Evolutionary conservation across 1,140 invertebrate species (phyloP).

Genomic region (Zelostemma sp.): DNA sequence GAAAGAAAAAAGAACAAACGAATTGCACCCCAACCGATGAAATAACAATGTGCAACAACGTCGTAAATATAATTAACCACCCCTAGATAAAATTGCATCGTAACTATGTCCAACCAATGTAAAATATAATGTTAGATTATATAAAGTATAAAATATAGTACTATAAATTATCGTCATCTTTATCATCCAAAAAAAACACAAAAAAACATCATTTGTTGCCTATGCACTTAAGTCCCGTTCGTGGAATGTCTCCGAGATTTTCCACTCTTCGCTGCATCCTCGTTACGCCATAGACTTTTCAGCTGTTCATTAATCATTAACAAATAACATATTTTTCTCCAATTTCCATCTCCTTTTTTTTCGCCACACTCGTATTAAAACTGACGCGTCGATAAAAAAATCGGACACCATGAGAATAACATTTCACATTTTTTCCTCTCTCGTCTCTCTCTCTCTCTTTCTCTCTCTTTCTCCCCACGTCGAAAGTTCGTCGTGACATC

Average conservation of each 20-base stretch:
- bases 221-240: slow-evolving; percentile 69
- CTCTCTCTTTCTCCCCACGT: too few relatives aligned
- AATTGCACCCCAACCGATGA: slow-evolving; percentile 69
- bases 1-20: slow-evolving; percentile 59
- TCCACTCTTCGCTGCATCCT: slow-evolving; percentile 62
- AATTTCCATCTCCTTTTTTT: slow-evolving; percentile 26
- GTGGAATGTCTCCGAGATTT: slow-evolving; percentile 68
- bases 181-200: slow-evolving; percentile 45
- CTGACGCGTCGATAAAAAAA: slow-evolving; percentile 23
- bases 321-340: slow-evolving; percentile 52
- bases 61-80: slow-evolving; percentile 61
- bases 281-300: slow-evolving; percentile 61
- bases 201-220: slow-evolving; percentile 57
- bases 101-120: slow-evolving; percentile 64
- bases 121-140: slow-evolving; percentile 63
- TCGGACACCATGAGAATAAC: too few relatives aligned
- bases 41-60: slow-evolving; percentile 67
- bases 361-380: slow-evolving; percentile 61
- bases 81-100: slow-evolving; percentile 63
- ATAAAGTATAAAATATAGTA: slow-evolving; percentile 69
- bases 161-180: slow-evolving; percentile 59
- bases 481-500: too few relatives aligned
- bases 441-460: too few relatives aligned
- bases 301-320: slow-evolving; percentile 60
- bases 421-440: too few relatives aligned